Evolutionary conservation across 2,888 invertebrate species (phyloP), one percentile per base, ranked within the genome.

Genomic region (Eueremaeus valkanovi): DNA sequence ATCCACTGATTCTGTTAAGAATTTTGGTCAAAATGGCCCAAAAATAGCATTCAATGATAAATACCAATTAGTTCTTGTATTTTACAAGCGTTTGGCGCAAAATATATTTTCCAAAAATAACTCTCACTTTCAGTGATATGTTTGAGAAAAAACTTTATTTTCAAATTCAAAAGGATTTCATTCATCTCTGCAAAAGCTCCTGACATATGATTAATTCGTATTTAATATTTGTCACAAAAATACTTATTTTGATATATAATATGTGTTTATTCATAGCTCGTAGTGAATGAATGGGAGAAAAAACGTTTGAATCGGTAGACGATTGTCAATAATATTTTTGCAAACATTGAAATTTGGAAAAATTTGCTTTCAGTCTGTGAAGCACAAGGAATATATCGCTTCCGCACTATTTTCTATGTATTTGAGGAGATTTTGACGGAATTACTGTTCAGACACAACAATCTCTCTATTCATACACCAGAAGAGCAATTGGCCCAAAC

Each of bases 391-490:
- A 13, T 61, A 61, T 61, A 31, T 68, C 21, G 68, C 68, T 68
- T 68, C 68, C 68, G 68, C 40, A 68, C 68, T 24, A 61, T 31
- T n/a, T 31, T 31, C 8, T 31, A 27, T 61, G 68, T 13, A 40
- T 68, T 68, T 68, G 16, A 24, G 40, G 68, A 24, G 33, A 24
- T 40, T 68, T 68, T 68, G 68, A 68, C 68, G 42, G 68, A 3
- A 40, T 68, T 68, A 40, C 68, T 40, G 40, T 68, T 68, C 68
- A 40, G 68, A 68, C 36, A 40, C 36, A 68, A 33, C 68, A 68
- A 31, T 33, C 18, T 33, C 31, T 63, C 24, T 5, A 51, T 51
- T 16, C 27, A 55, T 55, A 55, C 24, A 21, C 13, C 21, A 24
- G 49, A 49, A 49, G 49, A 18, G 40, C 11, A 9, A 5, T 40